Evolutionary conservation across 2,888 invertebrate genomes (phyloP), one percentile per base, ranked within the genome.

Genomic region (Opisthograptis luteolata): DNA sequence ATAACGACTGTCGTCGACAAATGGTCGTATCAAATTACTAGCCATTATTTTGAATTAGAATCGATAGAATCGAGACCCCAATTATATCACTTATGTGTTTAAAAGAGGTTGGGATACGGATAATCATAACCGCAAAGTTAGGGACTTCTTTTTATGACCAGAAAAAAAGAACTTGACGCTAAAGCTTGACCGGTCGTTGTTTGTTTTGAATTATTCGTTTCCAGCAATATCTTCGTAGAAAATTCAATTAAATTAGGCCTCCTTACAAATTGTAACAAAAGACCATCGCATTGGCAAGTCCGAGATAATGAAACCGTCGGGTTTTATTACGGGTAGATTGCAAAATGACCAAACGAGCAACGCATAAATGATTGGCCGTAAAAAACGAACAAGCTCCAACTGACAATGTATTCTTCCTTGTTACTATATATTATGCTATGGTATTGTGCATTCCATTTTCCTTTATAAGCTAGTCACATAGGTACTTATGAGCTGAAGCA

Each of bases 61-160:
- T 83, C 88, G 86, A 88, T 89, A 88, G 86, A 89, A 84, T 81
- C 83, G 76, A 77, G 75, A 87, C 90, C 87, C 81, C 80, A 88
- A 90, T 90, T 89, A 90, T 87, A 88, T 90, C 89, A 89, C 90
- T 90, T 90, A 90, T 88, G 85, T 88, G 90, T 87, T 90, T 89
- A 90, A 84, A 88, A 82, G 79, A 87, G 89, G 90, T 78, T 83
- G 89, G 84, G 82, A 79, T 51, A 45, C 44, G 9, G 50, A 36
- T 84, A 81, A 84, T 87, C 81, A 79, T 81, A 84, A 82, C 80
- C 76, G 78, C 81, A 81, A 85, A 82, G 70, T 67, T 66, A 62
- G 65, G 66, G 73, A 70, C 67, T 58, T n/a, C n/a, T 64, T 68
- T 61, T 62, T 58, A 55, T 35, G n/a, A 40, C 44, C 40, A 59